phyloP scores from a whole-genome alignment of 2,113 vertebrate species.

The Cyrtonyx montezumae region DNA sequence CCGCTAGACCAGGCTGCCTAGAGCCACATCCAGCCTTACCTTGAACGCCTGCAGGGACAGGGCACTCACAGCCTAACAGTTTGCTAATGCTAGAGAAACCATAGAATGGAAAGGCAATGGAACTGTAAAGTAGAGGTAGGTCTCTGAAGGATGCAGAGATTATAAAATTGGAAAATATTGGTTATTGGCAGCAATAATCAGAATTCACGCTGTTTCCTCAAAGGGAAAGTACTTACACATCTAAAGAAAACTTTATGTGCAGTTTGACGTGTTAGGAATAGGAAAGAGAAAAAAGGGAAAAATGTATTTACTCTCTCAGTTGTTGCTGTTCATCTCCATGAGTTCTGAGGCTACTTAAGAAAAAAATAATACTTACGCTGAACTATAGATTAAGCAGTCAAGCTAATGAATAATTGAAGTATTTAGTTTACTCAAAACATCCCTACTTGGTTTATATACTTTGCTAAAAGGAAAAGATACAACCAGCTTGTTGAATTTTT shows the following conservation, averaged over 20 bases:
- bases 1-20: too few relatives aligned
- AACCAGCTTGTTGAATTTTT: not conserved
- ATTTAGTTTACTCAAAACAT: not conserved
- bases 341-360: conserved; percentile 13
- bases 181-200: not conserved
- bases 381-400: conserved; percentile 4
- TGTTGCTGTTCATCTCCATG: not conserved
- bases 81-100: not conserved
- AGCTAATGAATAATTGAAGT: conserved; percentile 31
- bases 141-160: not conserved
- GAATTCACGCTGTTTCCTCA: not conserved
- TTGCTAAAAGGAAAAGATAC: not conserved
- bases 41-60: too few relatives aligned
- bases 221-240: not conserved
- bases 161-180: not conserved
- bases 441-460: not conserved
- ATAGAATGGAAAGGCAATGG: not conserved
- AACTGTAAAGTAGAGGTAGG: not conserved
- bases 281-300: not conserved
- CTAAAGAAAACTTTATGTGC: not conserved
- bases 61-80: not conserved
- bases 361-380: not conserved
- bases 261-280: not conserved
- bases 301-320: not conserved
- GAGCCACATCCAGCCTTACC: too few relatives aligned